Percentiles rank a stretch among this genome's conserved stretches.
These are phyloP conservation scores for Carassius auratus DNA, from an alignment of 2,113 vertebrate species.

Conservation along the genomic window DNA sequence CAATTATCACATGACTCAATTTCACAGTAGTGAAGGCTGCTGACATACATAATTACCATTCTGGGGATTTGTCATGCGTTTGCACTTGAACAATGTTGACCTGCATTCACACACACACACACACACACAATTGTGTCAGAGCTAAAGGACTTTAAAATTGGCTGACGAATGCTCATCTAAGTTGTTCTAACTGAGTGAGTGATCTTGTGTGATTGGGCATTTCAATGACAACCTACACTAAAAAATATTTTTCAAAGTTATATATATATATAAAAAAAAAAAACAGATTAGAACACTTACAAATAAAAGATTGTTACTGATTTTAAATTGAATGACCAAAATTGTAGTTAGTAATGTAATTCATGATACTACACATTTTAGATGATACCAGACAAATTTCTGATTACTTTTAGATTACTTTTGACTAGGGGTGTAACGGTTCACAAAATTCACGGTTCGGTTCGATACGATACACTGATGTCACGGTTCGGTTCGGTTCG, in stretches of 20 bases:
- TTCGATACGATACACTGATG: too few species aligned
- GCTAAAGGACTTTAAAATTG: conserved; percentile 30
- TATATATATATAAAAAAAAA: too few species aligned
- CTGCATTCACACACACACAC: conserved; percentile 38
- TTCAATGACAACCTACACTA: background rate
- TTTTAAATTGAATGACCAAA: too few species aligned
- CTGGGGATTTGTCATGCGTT: conserved; percentile 75
- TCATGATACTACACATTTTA: too few species aligned
- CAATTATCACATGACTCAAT: conserved; percentile 73
- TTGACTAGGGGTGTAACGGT: too few species aligned
- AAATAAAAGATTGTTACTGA: too few species aligned
- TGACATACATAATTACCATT: conserved; percentile 76
- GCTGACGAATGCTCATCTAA: conserved; percentile 40
- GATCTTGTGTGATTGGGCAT: background rate
- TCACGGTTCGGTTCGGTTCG: too few species aligned
- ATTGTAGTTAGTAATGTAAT: too few species aligned
- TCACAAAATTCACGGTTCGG: too few species aligned
- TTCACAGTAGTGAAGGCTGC: conserved; percentile 74
- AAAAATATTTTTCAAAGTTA: background rate
- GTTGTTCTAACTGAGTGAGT: conserved; percentile 2
- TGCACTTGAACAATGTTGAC: conserved; percentile 74
- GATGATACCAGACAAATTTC: too few species aligned
- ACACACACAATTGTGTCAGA: conserved; percentile 20
- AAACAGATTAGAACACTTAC: too few species aligned
- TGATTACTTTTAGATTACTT: too few species aligned